A percentile compares a stretch with the other conserved stretches of the same genome.
Conservation (phyloP, 2,113 vertebrate genomes). For the Ovibos moschatus region DNA sequence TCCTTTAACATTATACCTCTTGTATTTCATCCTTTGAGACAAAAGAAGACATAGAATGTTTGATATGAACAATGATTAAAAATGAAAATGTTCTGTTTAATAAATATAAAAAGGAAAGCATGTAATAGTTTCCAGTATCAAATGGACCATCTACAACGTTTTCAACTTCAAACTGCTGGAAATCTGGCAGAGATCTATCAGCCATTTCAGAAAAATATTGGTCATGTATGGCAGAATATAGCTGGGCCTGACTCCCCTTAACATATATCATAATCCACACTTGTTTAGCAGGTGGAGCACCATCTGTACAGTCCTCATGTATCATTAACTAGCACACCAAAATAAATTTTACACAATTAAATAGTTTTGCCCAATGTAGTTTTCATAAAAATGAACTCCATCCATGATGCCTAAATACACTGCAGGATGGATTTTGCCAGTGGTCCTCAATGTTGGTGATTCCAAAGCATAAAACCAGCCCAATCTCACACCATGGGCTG, state of each 20-base stretch:
- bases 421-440: background rate
- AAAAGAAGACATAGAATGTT: background rate
- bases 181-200: background rate
- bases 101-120: background rate
- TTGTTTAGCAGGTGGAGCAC: constrained; percentile 7
- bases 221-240: background rate
- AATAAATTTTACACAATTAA: background rate
- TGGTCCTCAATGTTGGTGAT: background rate
- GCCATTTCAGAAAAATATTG: background rate
- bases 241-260: background rate
- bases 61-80: background rate
- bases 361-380: background rate
- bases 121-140: background rate
- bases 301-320: background rate
- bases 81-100: background rate
- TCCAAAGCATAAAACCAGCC: background rate
- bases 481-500: fast-evolving
- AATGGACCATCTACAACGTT: background rate
- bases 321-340: background rate
- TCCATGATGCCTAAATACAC: background rate
- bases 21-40: background rate
- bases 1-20: background rate
- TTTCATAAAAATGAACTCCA: constrained; percentile 27
- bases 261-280: background rate
- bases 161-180: background rate